These are phyloP conservation scores for Gonatopus flavifemur DNA, from an alignment of 1,140 invertebrate species.

Conservation along the genomic window DNA sequence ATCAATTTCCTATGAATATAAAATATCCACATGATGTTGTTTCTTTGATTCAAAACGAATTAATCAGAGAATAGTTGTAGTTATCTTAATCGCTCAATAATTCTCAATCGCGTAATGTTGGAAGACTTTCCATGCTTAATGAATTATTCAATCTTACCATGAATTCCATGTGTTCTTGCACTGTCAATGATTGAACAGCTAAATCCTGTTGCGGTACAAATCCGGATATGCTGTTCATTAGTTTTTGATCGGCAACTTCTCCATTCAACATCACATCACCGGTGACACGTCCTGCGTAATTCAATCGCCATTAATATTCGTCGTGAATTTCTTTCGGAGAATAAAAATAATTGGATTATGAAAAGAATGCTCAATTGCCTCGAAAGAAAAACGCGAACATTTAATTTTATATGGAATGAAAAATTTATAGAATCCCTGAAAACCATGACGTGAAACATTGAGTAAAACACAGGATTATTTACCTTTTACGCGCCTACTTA, in stretches of 20 bases:
- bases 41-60: too few species aligned
- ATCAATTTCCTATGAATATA: too few species aligned
- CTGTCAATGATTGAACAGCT: slow-evolving; percentile 68
- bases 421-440: too few species aligned
- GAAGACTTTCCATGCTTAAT: too few species aligned
- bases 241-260: slow-evolving; percentile 60
- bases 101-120: too few species aligned
- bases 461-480: not conserved
- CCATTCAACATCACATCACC: slow-evolving; percentile 72
- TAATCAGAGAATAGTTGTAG: too few species aligned
- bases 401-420: too few species aligned
- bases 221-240: slow-evolving; percentile 70
- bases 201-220: slow-evolving; percentile 75
- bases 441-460: too few species aligned
- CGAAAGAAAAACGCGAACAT: too few species aligned
- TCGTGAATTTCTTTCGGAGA: slow-evolving; percentile 3
- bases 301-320: slow-evolving; percentile 8
- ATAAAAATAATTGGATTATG: not conserved
- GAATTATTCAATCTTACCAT: slow-evolving; percentile 68
- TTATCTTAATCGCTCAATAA: too few species aligned
- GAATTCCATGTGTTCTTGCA: slow-evolving; percentile 73
- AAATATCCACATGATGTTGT: too few species aligned
- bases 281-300: slow-evolving; percentile 53
- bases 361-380: not conserved
- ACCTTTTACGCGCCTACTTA: slow-evolving; percentile 68